phyloP scores from a whole-genome alignment of 2,113 vertebrate species.

The Phylloscopus trochiloides region DNA sequence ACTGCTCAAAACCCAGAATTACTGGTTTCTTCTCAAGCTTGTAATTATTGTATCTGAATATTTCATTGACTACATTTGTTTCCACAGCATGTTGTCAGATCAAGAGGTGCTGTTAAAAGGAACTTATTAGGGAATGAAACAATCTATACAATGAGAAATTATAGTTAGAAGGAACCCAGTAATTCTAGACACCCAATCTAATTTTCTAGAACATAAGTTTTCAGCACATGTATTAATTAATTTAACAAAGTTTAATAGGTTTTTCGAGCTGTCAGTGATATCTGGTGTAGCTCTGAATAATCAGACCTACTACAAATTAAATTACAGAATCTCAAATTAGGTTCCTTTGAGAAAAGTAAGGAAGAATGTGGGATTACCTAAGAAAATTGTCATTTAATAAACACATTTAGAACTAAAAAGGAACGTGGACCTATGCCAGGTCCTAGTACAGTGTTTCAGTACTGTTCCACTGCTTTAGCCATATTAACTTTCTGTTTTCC shows the following conservation, averaged over 20 bases:
- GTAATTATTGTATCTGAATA: slow-evolving; percentile 26
- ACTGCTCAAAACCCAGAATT: neutral
- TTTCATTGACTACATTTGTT: slow-evolving; percentile 35
- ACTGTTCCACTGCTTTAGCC: neutral
- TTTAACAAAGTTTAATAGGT: neutral
- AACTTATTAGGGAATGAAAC: neutral
- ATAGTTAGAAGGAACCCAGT: neutral
- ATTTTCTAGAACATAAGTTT: neutral
- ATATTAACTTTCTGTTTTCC: neutral
- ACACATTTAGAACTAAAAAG: neutral
- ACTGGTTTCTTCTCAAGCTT: slow-evolving; percentile 21
- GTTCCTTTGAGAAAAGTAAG: neutral
- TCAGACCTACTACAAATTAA: neutral
- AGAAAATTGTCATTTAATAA: neutral
- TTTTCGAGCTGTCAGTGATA: neutral
- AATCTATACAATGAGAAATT: neutral
- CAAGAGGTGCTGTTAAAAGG: slow-evolving; percentile 11
- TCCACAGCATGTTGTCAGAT: slow-evolving; percentile 32
- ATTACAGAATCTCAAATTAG: neutral
- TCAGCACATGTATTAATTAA: neutral
- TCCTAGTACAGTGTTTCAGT: neutral
- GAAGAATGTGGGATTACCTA: neutral
- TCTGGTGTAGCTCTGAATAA: neutral
- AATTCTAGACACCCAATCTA: neutral
- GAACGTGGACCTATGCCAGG: neutral